Percentiles rank a stretch among this genome's conserved stretches.
Conservation (phyloP, 2,888 invertebrate species). For the Philonicus albiceps region DNA sequence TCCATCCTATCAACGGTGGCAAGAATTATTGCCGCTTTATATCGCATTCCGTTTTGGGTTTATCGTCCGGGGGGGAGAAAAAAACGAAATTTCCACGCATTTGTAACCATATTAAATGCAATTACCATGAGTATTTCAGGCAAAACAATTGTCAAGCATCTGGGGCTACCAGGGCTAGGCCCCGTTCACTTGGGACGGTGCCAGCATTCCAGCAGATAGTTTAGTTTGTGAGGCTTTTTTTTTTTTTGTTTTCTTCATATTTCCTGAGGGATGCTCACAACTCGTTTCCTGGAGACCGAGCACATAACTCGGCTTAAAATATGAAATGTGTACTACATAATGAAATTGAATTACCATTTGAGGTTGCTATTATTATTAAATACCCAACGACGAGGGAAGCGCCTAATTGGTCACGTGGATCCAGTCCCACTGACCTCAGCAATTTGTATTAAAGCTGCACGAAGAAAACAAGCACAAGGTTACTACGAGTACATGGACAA, state of each 20-base stretch:
- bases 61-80: neutral
- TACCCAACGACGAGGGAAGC: neutral
- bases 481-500: neutral
- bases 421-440: neutral
- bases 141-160: neutral
- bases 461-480: neutral
- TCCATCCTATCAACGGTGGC: neutral
- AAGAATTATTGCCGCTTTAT: neutral
- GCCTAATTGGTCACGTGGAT: neutral
- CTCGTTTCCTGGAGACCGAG: neutral
- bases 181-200: neutral
- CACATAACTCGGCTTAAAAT: neutral
- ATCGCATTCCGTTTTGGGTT: neutral
- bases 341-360: neutral
- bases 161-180: neutral
- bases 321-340: neutral
- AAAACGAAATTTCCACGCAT: neutral
- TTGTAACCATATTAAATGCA: neutral
- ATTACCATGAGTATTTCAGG: neutral
- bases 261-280: neutral
- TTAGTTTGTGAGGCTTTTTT: neutral
- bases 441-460: neutral
- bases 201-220: neutral
- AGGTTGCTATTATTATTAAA: neutral
- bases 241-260: neutral